Conservation (phyloP, 2,113 vertebrate species). For the Perognathus longimembris region DNA sequence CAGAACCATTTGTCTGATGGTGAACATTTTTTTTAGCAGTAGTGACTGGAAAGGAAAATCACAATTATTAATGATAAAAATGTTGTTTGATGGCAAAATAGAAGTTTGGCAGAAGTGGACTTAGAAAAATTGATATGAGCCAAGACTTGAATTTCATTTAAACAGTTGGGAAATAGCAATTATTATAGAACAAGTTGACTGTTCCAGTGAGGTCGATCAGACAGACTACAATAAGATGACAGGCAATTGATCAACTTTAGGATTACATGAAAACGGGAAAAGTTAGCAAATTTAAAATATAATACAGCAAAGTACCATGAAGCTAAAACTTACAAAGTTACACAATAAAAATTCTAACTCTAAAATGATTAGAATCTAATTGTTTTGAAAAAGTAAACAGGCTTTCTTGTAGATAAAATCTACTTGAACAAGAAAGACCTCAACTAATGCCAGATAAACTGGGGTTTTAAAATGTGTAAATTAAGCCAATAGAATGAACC, state of each 20-base stretch:
- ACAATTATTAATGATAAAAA: constrained; percentile 2
- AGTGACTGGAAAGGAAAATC: neutral
- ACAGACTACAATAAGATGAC: neutral
- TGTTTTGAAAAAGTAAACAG: neutral
- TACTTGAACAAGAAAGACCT: neutral
- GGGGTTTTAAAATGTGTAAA: neutral
- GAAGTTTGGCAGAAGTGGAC: neutral
- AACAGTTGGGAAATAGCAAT: neutral
- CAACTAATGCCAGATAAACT: neutral
- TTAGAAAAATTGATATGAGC: neutral
- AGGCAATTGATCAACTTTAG: neutral
- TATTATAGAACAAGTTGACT: neutral
- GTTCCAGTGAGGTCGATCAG: neutral
- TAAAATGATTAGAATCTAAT: neutral
- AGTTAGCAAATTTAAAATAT: neutral
- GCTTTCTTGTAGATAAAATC: neutral
- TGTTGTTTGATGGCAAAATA: constrained; percentile 8
- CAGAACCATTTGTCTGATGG: neutral
- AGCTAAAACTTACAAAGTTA: neutral
- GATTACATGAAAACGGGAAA: neutral
- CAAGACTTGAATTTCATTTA: constrained; percentile 1
- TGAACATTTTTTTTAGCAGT: neutral
- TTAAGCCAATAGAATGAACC: neutral
- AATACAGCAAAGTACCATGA: neutral
- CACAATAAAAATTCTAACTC: neutral